These are phyloP conservation scores for Lycia hirtaria DNA, from an alignment of 2,888 invertebrate genomes.

Conservation along the genomic window DNA sequence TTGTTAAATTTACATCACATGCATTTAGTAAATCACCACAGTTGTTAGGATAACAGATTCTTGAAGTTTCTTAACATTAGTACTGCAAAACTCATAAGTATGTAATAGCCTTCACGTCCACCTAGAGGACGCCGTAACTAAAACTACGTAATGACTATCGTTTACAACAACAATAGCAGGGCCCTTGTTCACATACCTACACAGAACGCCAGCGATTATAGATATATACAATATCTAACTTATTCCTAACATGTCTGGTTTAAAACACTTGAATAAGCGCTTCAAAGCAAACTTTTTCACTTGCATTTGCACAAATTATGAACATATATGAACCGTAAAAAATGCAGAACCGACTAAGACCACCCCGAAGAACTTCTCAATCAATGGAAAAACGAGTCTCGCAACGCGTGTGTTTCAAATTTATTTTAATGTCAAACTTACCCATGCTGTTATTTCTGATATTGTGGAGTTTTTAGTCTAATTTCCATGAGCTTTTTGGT, in stretches of 20 bases:
- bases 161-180: constrained; percentile 23
- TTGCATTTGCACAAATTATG: constrained; percentile 57
- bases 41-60: no score
- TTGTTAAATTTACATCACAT: no score
- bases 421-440: constrained; percentile 52
- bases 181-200: constrained; percentile 22
- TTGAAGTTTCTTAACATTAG: no score
- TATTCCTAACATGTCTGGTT: constrained; percentile 21
- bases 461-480: constrained; percentile 42
- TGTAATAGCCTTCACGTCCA: no score
- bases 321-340: constrained; percentile 55
- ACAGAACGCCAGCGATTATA: neutral
- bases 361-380: constrained; percentile 68
- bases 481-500: constrained; percentile 41
- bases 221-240: neutral
- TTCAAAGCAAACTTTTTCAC: constrained; percentile 37
- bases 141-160: constrained; percentile 30
- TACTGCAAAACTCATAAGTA: no score
- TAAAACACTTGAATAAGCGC: constrained; percentile 38
- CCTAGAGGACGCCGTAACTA: no score
- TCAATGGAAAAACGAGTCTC: constrained; percentile 66
- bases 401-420: constrained; percentile 29
- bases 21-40: no score
- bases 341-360: constrained; percentile 54
- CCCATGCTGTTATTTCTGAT: constrained; percentile 55